Evolutionary conservation across 2,797 vertebrate genomes (phyloP).

Genomic region (Halcyon badia): DNA sequence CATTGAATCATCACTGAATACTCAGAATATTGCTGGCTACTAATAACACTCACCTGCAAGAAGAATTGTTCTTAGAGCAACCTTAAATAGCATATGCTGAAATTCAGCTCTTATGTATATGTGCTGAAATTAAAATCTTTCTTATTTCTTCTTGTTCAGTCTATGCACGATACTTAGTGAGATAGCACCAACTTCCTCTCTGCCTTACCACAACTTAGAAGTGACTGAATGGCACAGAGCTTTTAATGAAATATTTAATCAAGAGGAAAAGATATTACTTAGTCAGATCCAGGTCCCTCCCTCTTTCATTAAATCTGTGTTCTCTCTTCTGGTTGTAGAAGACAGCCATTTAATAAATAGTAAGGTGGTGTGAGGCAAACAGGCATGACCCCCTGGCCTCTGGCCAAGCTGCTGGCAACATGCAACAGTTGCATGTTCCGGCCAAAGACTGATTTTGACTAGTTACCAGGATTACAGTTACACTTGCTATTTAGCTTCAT

Average conservation of each 20-base stretch:
- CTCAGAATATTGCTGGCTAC: neutral
- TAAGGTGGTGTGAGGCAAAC: neutral
- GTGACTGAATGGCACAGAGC: neutral
- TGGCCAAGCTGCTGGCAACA: neutral
- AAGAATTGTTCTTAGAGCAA: neutral
- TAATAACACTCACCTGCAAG: neutral
- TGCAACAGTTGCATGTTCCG: neutral
- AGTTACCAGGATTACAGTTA: neutral
- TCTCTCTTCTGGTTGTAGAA: neutral
- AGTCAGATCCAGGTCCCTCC: neutral
- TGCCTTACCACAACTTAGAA: neutral
- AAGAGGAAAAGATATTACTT: neutral
- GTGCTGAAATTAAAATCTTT: neutral
- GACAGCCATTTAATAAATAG: neutral
- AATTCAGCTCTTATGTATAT: neutral
- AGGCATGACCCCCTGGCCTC: neutral
- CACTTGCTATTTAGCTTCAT: neutral
- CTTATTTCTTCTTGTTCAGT: neutral
- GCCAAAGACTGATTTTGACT: neutral
- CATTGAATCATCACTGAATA: neutral
- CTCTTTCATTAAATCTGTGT: neutral
- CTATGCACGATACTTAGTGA: neutral
- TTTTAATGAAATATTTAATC: constrained; percentile 27
- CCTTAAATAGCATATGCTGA: neutral
- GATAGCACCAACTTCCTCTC: neutral